These are phyloP conservation scores for Diuraphis noxia DNA, from an alignment of 1,140 invertebrate genomes.

Conservation along the genomic window DNA sequence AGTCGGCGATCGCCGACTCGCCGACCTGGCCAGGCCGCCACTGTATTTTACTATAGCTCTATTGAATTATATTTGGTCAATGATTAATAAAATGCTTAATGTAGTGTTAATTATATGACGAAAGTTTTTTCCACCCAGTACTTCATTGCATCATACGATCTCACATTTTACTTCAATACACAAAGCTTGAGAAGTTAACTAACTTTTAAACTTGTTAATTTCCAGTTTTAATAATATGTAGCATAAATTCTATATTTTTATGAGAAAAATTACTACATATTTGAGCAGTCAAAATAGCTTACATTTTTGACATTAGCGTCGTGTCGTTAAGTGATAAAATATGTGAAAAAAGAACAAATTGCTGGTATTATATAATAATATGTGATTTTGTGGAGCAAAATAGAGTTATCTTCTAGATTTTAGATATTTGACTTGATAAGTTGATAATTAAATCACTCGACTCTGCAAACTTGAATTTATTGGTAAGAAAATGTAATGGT, in stretches of 20 bases:
- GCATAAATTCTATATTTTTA: background rate
- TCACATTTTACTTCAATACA: background rate
- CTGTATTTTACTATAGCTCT: no score
- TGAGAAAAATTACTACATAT: background rate
- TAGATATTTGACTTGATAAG: background rate
- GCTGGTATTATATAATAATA: background rate
- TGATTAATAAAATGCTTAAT: background rate
- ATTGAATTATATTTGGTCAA: background rate
- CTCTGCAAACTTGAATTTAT: background rate
- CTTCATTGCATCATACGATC: background rate
- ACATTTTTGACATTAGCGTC: background rate
- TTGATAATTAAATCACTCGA: background rate
- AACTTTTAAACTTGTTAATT: background rate
- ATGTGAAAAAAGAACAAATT: background rate
- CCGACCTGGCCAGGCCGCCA: no score
- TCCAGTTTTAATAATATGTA: background rate
- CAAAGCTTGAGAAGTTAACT: background rate
- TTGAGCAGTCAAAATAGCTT: background rate
- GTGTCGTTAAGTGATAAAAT: background rate
- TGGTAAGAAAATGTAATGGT: background rate
- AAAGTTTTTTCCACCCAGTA: background rate
- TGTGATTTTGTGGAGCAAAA: background rate
- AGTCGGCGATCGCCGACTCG: no score
- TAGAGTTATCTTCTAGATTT: background rate
- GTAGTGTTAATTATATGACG: background rate